Conservation (phyloP, 1,140 invertebrate genomes). For the Sycophaga agraensis region DNA sequence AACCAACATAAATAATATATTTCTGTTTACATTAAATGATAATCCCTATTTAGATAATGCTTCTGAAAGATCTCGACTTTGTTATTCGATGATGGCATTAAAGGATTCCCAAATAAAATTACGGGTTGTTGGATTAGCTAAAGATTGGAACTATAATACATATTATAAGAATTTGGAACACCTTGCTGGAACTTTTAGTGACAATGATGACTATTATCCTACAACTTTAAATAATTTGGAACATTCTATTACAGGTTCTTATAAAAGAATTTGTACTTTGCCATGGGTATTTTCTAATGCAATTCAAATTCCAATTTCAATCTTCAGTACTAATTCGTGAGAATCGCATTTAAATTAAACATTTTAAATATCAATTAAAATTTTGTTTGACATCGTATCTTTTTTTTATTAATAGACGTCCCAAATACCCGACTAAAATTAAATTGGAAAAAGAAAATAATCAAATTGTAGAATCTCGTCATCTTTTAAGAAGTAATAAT, state of each 20-base stretch:
- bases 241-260: background rate
- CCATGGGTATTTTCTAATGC: slow-evolving; percentile 9
- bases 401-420: background rate
- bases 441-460: slow-evolving; percentile 18
- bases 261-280: slow-evolving; percentile 17
- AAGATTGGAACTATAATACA: slow-evolving; percentile 11
- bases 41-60: background rate
- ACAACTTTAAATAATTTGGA: slow-evolving; percentile 7
- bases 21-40: slow-evolving; percentile 20
- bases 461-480: slow-evolving; percentile 5
- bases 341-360: too few relatives aligned
- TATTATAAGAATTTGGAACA: slow-evolving; percentile 23
- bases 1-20: background rate
- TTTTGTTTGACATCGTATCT: too few relatives aligned
- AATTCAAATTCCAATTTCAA: background rate
- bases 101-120: slow-evolving; percentile 16
- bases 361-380: too few relatives aligned
- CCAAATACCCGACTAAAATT: slow-evolving; percentile 15
- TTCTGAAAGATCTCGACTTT: background rate
- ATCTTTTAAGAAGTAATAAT: background rate
- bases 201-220: slow-evolving; percentile 16
- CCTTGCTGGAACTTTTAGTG: slow-evolving; percentile 11
- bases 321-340: slow-evolving; percentile 18
- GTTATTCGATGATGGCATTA: slow-evolving; percentile 13
- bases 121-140: slow-evolving; percentile 9